A percentile compares a stretch with the other conserved stretches of the same genome.
phyloP scores from a whole-genome alignment of 1,140 invertebrate species.

The Lamellibrachia luymesi region DNA sequence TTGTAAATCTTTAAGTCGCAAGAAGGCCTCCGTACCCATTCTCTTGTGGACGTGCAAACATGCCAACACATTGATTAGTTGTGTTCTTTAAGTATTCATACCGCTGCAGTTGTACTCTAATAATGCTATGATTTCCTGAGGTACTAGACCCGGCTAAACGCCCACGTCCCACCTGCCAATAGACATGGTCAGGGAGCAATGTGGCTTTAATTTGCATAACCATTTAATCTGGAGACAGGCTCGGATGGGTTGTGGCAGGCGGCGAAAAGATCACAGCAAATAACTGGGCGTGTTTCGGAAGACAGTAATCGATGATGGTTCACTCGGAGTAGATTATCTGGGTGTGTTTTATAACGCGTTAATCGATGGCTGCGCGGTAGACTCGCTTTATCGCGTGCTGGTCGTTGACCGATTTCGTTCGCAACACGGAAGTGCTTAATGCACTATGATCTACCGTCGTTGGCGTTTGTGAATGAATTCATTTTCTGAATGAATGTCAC shows the following conservation, averaged over 20 bases:
- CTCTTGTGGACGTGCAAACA: not conserved
- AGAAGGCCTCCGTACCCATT: too few relatives aligned
- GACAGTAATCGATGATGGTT: not conserved
- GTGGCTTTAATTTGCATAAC: not conserved
- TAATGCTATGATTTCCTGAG: too few relatives aligned
- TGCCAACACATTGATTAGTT: not conserved
- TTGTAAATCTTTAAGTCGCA: too few relatives aligned
- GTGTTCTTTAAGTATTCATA: not conserved
- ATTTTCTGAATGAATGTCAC: conserved; percentile 5
- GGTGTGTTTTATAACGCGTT: not conserved
- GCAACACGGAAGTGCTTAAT: not conserved
- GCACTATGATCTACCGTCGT: not conserved
- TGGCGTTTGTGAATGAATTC: not conserved
- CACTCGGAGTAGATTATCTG: not conserved
- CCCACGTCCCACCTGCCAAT: not conserved
- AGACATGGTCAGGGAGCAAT: not conserved
- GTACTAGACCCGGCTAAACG: not conserved
- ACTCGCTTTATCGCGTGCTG: not conserved
- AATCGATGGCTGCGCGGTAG: not conserved
- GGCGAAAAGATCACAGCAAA: not conserved
- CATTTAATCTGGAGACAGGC: not conserved
- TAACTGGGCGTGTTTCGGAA: not conserved
- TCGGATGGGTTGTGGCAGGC: not conserved
- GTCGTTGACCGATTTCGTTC: not conserved
- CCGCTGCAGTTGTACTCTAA: too few relatives aligned